These are phyloP conservation scores for Ranitomeya variabilis DNA, from an alignment of 2,113 vertebrate genomes.

Conservation along the genomic window DNA sequence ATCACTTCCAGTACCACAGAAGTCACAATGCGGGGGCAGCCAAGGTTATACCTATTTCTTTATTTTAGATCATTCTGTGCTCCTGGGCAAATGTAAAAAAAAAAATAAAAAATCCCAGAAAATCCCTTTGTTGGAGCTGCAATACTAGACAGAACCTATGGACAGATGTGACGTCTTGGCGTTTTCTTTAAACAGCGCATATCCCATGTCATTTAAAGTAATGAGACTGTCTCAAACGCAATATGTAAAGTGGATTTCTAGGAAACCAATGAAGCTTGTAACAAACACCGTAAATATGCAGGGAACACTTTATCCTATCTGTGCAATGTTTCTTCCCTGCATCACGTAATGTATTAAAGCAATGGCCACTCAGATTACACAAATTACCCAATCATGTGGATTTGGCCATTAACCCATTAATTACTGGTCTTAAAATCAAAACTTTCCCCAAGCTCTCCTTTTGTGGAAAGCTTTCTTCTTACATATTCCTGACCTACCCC, in stretches of 20 bases:
- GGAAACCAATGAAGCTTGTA: background rate
- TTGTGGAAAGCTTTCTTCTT: background rate
- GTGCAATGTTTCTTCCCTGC: background rate
- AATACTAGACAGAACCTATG: background rate
- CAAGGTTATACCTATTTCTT: too few species aligned
- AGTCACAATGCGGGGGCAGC: too few species aligned
- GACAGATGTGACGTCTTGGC: background rate
- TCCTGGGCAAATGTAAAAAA: too few species aligned
- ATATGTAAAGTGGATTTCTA: background rate
- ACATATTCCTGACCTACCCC: background rate
- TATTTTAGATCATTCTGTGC: too few species aligned
- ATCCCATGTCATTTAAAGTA: background rate
- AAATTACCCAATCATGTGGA: background rate
- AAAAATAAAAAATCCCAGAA: too few species aligned
- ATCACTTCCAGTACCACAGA: too few species aligned
- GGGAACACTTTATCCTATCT: constrained; percentile 8
- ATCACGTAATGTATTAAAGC: background rate
- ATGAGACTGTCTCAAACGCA: background rate
- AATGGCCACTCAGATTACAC: background rate
- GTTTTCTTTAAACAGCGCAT: background rate
- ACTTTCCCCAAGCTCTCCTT: background rate
- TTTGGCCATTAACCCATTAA: background rate
- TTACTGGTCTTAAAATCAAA: background rate
- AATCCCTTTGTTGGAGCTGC: too few species aligned
- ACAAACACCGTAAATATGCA: background rate